Base-by-base conservation (phyloP, 1,140 invertebrate genomes). In the Mylabris phalerata region DNA sequence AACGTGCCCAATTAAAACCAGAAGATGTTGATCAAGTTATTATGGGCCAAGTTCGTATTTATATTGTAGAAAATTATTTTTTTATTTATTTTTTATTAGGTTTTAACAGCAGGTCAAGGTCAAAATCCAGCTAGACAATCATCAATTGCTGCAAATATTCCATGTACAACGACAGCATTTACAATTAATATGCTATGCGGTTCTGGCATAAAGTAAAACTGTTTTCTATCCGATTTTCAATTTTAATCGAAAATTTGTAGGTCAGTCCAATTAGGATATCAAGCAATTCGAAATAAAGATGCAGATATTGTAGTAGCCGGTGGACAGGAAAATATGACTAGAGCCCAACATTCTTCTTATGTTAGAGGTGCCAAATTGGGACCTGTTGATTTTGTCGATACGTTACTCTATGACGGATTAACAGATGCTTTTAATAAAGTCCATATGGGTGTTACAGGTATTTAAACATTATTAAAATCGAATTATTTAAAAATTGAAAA, bases 101-200 rank as follows among this genome's bases (percentile, higher is more conserved):
- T 82, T 26, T 69, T 90, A 41, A 82, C 79, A 41, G 82, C 86
- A 42, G 86, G 81, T 5, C 83, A 90, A 75, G 91, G 92, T 25
- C 91, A 93, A 77, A 94, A 94, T 77, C 88, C 92, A 55, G 89
- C 88, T 0, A 78, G 92, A 61, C 90, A 93, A 73, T 88, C 91
- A 43, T 77, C 88, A 9, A 73, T 92, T 2, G 81, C 82, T 64
- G 89, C 89, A 49, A 89, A 88, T n/a, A 72, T 94, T 64, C 89
- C 90, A 32, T 73, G 82, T 57, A 67, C 76, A 50, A 82, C 88
- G 27, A 88, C 92, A 47, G 85, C 91, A 38, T 87, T 82, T 71
- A 75, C 80, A n/a, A 72, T 94, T 6, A 93, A 92, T 68, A 88
- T 92, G 86, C 73, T 94, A 3, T 95, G 92, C 77, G 92, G 90